These are phyloP conservation scores for Mylabris sibirica DNA, from an alignment of 2,888 invertebrate genomes.

Conservation along the genomic window DNA sequence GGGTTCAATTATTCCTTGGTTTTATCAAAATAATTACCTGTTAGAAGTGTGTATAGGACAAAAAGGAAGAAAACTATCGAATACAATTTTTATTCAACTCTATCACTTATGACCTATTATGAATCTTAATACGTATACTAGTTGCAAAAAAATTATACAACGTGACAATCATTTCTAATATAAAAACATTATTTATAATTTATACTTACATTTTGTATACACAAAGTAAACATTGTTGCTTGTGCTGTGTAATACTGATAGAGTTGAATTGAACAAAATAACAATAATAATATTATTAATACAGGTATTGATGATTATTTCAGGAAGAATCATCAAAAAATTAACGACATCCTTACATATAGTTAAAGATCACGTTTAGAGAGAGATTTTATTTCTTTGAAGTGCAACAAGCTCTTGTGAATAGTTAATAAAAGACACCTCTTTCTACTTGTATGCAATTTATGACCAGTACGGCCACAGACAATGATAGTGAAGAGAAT, in stretches of 20 bases:
- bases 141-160: not conserved
- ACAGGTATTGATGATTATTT: not conserved
- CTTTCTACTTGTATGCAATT: not conserved
- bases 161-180: conserved; percentile 3
- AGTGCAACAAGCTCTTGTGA: not conserved
- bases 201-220: not conserved
- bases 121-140: conserved; percentile 6
- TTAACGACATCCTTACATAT: not conserved
- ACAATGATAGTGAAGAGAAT: not conserved
- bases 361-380: not conserved
- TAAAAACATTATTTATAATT: conserved; percentile 4
- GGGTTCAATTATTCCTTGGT: too few species aligned
- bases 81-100: conserved; percentile 1
- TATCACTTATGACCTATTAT: not conserved
- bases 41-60: too few species aligned
- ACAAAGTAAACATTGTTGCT: conserved; percentile 1
- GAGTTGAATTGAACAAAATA: not conserved
- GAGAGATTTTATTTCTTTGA: not conserved
- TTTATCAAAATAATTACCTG: too few species aligned
- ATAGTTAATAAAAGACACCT: not conserved
- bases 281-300: not conserved
- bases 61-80: too few species aligned
- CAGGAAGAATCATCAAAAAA: not conserved
- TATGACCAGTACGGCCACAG: not conserved
- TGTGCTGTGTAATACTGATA: not conserved